Evolutionary conservation across 2,888 invertebrate genomes (phyloP).

Genomic region (Lasioglossum villosulum): DNA sequence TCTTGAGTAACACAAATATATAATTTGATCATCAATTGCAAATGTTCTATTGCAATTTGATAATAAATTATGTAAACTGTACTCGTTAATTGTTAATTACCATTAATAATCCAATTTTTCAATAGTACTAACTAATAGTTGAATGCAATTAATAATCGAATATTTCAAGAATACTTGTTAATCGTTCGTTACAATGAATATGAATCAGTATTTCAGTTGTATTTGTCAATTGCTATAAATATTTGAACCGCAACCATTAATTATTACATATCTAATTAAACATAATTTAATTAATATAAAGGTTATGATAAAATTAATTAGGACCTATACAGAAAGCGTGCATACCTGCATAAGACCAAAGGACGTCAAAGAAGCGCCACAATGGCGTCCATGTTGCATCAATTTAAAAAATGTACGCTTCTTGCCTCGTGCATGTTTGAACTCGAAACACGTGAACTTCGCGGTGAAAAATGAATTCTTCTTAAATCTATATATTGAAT

Average conservation of each 20-base stretch:
- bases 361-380: neutral
- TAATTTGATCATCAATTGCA: neutral
- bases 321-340: neutral
- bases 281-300: neutral
- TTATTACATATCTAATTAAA: neutral
- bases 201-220: too few species aligned
- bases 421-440: neutral
- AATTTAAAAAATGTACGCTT: slow-evolving; percentile 25
- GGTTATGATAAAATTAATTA: neutral
- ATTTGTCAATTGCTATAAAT: too few species aligned
- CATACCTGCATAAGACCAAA: neutral
- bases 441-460: too few species aligned
- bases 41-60: too few species aligned
- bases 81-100: neutral
- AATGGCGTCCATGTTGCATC: neutral
- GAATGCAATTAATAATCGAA: too few species aligned
- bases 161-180: too few species aligned
- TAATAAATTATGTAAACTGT: neutral
- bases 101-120: neutral
- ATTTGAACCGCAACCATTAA: too few species aligned
- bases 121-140: neutral
- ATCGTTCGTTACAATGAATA: too few species aligned
- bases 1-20: too few species aligned
- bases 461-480: neutral
- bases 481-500: neutral